Evolutionary conservation across 2,888 invertebrate species (phyloP).

Genomic region (Troides oblongomaculatus): DNA sequence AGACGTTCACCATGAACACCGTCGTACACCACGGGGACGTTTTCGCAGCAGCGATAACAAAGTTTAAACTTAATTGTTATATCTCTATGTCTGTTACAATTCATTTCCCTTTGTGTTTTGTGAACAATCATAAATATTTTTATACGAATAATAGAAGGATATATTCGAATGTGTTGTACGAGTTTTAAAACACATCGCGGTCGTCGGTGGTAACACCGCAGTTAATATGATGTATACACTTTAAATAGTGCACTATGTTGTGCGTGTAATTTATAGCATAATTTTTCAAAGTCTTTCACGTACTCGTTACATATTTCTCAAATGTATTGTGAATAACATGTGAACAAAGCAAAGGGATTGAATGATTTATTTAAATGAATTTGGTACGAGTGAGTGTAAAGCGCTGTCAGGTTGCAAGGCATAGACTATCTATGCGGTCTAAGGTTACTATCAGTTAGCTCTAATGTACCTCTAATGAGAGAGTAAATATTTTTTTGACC

Average conservation of each 20-base stretch:
- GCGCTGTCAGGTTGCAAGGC: background rate
- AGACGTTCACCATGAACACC: background rate
- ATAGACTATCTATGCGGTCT: conserved; percentile 6
- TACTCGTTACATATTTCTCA: background rate
- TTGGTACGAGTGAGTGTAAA: background rate
- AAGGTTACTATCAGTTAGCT: conserved; percentile 23
- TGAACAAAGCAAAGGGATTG: background rate
- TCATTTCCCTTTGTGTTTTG: background rate
- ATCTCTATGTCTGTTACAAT: background rate
- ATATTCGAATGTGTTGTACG: background rate
- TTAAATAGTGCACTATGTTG: background rate
- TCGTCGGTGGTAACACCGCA: background rate
- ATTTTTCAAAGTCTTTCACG: conserved; percentile 2
- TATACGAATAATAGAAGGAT: conserved; percentile 1
- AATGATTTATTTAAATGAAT: background rate
- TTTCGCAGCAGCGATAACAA: background rate
- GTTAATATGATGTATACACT: background rate
- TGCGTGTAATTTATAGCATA: background rate
- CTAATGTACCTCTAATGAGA: conserved; percentile 1
- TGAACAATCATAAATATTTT: background rate
- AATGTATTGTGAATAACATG: background rate
- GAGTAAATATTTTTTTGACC: too few species aligned
- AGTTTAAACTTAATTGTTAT: background rate
- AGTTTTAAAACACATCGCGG: background rate
- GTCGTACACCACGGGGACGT: background rate